phyloP scores from a whole-genome alignment of 1,140 invertebrate species.

The Agrypnia vestita region DNA sequence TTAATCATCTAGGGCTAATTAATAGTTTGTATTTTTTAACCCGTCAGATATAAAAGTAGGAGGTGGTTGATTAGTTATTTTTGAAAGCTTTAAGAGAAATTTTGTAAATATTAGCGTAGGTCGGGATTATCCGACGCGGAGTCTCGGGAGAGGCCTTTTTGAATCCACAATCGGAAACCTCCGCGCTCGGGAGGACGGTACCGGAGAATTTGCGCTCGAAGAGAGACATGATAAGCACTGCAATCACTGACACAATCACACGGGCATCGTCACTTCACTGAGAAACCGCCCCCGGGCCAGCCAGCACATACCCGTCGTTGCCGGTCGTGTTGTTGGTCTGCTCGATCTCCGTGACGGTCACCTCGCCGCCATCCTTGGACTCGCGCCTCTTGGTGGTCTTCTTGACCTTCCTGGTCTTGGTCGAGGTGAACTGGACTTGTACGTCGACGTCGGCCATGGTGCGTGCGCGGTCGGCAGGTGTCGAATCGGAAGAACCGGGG shows the following conservation, averaged over 20 bases:
- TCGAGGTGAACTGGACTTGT: slow-evolving; percentile 86
- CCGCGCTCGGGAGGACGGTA: background rate
- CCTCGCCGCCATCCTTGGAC: slow-evolving; percentile 83
- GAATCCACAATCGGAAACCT: too few relatives aligned
- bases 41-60: too few relatives aligned
- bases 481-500: slow-evolving; percentile 7
- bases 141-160: too few relatives aligned
- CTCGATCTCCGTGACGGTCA: slow-evolving; percentile 87
- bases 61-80: too few relatives aligned
- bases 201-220: background rate
- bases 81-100: too few relatives aligned
- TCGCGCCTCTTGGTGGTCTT: slow-evolving; percentile 87
- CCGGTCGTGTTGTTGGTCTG: slow-evolving; percentile 78
- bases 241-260: slow-evolving; percentile 58
- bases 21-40: too few relatives aligned
- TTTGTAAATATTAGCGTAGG: too few relatives aligned
- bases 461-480: background rate
- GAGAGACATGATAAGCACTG: background rate
- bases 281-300: slow-evolving; percentile 63
- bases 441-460: slow-evolving; percentile 91
- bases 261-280: slow-evolving; percentile 60
- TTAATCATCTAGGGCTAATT: too few relatives aligned
- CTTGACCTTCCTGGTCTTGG: slow-evolving; percentile 92
- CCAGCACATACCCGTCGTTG: slow-evolving; percentile 89
- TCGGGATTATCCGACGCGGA: too few relatives aligned